Conservation (phyloP, 2,888 invertebrate species). For the Cephus pulcher region DNA sequence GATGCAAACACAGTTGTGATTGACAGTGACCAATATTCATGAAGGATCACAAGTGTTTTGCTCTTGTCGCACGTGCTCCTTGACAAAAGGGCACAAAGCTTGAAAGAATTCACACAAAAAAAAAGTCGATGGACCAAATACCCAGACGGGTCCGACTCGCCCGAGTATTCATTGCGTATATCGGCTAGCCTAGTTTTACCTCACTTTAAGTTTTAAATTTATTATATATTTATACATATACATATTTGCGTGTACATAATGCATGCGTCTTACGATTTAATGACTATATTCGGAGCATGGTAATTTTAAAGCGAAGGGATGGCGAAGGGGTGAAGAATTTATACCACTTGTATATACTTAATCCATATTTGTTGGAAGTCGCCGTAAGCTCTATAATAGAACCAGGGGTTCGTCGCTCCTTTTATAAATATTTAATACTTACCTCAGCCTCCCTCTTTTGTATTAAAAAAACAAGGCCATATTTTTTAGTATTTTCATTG, state of each 20-base stretch:
- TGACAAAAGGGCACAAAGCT: constrained; percentile 42
- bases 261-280: neutral
- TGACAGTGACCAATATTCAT: neutral
- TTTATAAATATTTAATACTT: neutral
- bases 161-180: constrained; percentile 27
- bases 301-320: neutral
- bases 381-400: neutral
- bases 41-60: neutral
- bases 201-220: neutral
- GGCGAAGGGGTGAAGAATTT: neutral
- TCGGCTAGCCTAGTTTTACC: neutral
- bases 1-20: neutral
- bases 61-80: constrained; percentile 31
- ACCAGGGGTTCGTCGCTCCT: neutral
- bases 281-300: neutral
- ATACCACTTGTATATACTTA: neutral
- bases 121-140: constrained; percentile 40
- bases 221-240: neutral
- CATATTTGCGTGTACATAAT: neutral
- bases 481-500: neutral
- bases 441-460: neutral
- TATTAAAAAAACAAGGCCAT: neutral
- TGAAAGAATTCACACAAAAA: constrained; percentile 31
- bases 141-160: constrained; percentile 31
- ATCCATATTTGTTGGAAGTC: neutral